Percentiles rank a stretch among this genome's conserved stretches.
Conservation (phyloP, 2,888 invertebrate genomes). For the Scelioninae gen. 1 region DNA sequence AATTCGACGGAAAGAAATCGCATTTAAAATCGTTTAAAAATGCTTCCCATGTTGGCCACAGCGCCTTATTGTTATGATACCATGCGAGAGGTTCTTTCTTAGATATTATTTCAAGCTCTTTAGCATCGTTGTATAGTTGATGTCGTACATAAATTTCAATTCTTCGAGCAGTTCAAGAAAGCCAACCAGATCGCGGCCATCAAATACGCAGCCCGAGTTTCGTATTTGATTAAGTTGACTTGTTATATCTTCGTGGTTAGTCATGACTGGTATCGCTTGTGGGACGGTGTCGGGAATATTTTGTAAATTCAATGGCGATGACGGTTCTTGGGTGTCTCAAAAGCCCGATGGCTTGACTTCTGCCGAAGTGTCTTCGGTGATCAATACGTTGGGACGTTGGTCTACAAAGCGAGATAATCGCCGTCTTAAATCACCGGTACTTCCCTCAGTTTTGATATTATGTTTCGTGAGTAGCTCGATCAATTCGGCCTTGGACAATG, state of each 20-base stretch:
- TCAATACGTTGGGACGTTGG: not conserved
- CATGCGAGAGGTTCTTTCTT: conserved; percentile 8
- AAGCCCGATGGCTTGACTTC: no score
- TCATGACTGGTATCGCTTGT: not conserved
- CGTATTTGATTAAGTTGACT: not conserved
- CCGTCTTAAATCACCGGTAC: not conserved
- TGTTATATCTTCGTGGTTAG: not conserved
- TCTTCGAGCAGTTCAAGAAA: conserved; percentile 11
- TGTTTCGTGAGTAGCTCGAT: no score
- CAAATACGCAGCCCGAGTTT: not conserved
- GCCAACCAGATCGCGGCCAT: not conserved
- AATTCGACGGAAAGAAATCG: conserved; percentile 5
- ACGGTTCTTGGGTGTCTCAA: no score
- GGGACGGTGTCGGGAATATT: not conserved
- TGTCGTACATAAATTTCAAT: not conserved
- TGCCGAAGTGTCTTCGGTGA: not conserved
- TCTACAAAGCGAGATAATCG: not conserved
- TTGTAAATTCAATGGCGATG: not conserved
- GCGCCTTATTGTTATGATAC: conserved; percentile 3
- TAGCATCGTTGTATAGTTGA: not conserved
- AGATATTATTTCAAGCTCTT: not conserved
- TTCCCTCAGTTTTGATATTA: no score
- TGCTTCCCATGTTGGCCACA: not conserved
- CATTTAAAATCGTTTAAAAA: not conserved
- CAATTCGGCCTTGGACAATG: not conserved